Evolutionary conservation across 2,888 invertebrate genomes (phyloP).

Genomic region (Halocaridina rubra): DNA sequence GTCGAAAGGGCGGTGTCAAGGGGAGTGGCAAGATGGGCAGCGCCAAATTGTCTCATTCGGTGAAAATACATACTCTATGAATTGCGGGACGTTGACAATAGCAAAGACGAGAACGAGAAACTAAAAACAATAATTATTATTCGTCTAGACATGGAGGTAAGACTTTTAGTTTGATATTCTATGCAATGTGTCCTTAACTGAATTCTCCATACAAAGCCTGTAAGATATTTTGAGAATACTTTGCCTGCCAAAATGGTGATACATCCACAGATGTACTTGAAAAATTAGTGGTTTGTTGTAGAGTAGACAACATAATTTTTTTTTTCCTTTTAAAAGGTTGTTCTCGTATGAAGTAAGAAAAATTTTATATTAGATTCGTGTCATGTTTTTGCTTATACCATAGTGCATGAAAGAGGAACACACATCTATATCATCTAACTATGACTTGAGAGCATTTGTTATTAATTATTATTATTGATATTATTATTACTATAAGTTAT

Average conservation of each 20-base stretch:
- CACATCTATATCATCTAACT: background rate
- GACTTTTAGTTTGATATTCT: background rate
- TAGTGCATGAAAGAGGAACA: slow-evolving; percentile 32
- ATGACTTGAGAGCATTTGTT: too few species aligned
- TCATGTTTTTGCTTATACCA: slow-evolving; percentile 44
- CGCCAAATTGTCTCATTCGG: too few species aligned
- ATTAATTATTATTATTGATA: background rate
- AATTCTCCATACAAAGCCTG: slow-evolving; percentile 31
- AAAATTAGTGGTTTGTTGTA: slow-evolving; percentile 35
- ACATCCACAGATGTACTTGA: background rate
- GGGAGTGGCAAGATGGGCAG: too few species aligned
- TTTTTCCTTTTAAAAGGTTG: background rate
- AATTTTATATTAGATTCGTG: slow-evolving; percentile 34
- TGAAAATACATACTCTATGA: too few species aligned
- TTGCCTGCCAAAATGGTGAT: slow-evolving; percentile 39
- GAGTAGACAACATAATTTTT: slow-evolving; percentile 24
- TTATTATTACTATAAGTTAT: too few species aligned
- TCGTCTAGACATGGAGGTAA: background rate
- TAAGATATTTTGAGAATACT: background rate
- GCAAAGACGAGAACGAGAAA: too few species aligned
- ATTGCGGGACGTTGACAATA: too few species aligned
- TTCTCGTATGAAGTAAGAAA: background rate
- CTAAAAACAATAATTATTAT: too few species aligned
- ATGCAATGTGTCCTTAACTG: background rate
- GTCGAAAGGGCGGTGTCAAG: too few species aligned